Evolutionary conservation across 2,113 vertebrate species (phyloP).

Genomic region (Sinocyclocheilus rhinocerous): DNA sequence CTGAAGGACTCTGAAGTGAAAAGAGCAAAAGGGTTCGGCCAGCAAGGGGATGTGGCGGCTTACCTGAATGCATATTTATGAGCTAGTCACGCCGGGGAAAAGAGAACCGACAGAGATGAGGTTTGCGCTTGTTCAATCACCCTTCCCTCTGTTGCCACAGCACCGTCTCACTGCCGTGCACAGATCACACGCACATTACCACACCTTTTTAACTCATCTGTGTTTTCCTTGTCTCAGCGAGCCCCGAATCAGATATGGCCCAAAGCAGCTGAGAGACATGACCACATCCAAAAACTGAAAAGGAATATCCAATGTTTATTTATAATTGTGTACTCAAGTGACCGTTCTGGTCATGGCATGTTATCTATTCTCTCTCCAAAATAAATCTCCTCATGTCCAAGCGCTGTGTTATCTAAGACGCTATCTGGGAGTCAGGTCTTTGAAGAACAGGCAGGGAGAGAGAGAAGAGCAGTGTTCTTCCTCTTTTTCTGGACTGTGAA

Average conservation of each 20-base stretch:
- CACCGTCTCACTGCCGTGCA: neutral
- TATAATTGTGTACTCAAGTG: constrained; percentile 27
- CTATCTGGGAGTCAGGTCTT: constrained; percentile 44
- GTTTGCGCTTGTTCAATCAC: constrained; percentile 40
- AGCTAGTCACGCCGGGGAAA: constrained; percentile 67
- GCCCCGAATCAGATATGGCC: constrained; percentile 2
- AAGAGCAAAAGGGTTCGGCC: constrained; percentile 67
- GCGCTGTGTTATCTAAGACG: constrained; percentile 49
- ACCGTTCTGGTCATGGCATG: constrained; percentile 28
- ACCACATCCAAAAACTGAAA: neutral
- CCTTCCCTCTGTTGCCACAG: constrained; percentile 10
- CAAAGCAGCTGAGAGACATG: neutral
- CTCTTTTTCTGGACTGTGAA: constrained; percentile 25
- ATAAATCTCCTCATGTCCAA: constrained; percentile 40
- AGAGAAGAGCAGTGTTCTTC: constrained; percentile 18
- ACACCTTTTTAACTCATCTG: constrained; percentile 45
- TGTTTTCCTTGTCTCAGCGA: neutral
- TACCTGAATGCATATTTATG: constrained; percentile 77
- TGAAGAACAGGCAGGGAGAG: constrained; percentile 40
- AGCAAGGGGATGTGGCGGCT: constrained; percentile 66
- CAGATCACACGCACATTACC: constrained; percentile 37
- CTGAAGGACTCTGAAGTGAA: constrained; percentile 64
- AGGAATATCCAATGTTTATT: constrained; percentile 45
- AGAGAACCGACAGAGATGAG: constrained; percentile 62
- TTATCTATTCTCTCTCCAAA: constrained; percentile 52